phyloP scores from a whole-genome alignment of 2,797 vertebrate species.

The Clarias platycephalus region DNA sequence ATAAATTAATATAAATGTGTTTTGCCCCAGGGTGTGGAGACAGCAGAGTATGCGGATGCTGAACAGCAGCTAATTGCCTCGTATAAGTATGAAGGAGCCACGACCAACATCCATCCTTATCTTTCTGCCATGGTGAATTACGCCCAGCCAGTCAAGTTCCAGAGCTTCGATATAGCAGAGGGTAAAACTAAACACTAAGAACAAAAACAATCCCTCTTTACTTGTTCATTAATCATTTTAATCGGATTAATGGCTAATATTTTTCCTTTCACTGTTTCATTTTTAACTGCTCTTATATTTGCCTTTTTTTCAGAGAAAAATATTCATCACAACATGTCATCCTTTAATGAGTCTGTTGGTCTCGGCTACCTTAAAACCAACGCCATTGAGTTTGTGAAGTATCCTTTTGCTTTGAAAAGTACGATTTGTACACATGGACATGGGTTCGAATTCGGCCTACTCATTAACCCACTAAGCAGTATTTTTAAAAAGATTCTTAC shows the following conservation, averaged over 20 bases:
- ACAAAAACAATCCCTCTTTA: background rate
- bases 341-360: conserved; percentile 96
- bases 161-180: conserved; percentile 93
- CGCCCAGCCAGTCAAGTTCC: conserved; percentile 97
- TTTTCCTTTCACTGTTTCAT: background rate
- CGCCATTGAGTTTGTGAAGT: conserved; percentile 98
- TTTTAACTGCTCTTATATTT: background rate
- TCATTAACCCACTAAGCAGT: background rate
- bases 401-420: conserved; percentile 78
- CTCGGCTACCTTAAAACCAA: conserved; percentile 97
- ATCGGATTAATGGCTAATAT: background rate
- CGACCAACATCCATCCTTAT: conserved; percentile 96
- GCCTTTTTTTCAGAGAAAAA: conserved; percentile 81
- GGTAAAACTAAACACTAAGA: conserved; percentile 74
- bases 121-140: conserved; percentile 99
- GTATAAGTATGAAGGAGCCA: conserved; percentile 96
- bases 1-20: conserved; percentile 14
- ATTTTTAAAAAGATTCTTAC: background rate
- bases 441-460: background rate
- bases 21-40: conserved; percentile 79
- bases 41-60: conserved; percentile 89
- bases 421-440: background rate
- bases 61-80: conserved; percentile 95
- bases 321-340: conserved; percentile 98
- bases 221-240: background rate